These are phyloP conservation scores for Harpagifer antarcticus DNA, from an alignment of 2,797 vertebrate species.

Conservation along the genomic window DNA sequence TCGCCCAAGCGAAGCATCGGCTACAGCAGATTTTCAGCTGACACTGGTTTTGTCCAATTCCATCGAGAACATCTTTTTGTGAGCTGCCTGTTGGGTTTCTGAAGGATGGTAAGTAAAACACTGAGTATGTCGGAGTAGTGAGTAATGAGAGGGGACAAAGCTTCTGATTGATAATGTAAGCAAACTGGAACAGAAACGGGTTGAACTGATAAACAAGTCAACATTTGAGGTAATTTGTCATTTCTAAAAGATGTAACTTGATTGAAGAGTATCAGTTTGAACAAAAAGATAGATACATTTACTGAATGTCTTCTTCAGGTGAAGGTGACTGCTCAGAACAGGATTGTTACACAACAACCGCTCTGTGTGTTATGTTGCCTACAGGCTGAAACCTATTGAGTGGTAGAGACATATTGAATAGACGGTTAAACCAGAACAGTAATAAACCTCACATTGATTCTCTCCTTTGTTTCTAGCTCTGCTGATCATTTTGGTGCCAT, in stretches of 20 bases:
- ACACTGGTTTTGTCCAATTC: constrained; percentile 60
- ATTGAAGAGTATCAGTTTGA: neutral
- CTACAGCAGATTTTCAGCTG: constrained; percentile 68
- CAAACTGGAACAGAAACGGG: constrained; percentile 3
- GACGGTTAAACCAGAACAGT: neutral
- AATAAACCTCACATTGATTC: neutral
- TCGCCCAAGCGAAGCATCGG: constrained; percentile 53
- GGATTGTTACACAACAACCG: neutral
- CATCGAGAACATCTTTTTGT: constrained; percentile 58
- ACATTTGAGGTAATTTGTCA: neutral
- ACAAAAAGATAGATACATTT: neutral
- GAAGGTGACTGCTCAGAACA: neutral
- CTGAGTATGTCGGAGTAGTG: constrained; percentile 8
- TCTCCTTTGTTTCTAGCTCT: neutral
- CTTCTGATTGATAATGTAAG: constrained; percentile 24
- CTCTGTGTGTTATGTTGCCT: constrained; percentile 19
- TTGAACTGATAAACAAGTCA: neutral
- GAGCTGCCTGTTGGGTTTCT: constrained; percentile 24
- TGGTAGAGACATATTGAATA: neutral
- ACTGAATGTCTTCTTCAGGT: neutral
- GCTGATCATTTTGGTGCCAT: neutral
- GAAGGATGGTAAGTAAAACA: constrained; percentile 36
- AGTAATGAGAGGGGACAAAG: neutral
- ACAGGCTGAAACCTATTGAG: neutral
- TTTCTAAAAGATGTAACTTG: neutral